Conservation (phyloP, 1,140 invertebrate genomes). For the Camponotus vicinus region DNA sequence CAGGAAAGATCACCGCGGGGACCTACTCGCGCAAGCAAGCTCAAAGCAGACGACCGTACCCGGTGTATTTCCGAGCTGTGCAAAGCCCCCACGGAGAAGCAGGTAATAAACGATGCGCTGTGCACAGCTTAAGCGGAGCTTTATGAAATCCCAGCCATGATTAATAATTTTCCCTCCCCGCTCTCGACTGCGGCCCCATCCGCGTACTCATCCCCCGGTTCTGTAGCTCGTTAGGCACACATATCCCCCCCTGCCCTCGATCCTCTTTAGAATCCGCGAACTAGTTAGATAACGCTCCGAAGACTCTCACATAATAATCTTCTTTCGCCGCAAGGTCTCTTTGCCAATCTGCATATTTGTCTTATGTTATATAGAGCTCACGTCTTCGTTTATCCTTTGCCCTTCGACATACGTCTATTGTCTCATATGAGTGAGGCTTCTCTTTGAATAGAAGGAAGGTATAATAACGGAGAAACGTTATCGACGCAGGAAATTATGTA, state of each 20-base stretch:
- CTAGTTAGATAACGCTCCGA: conserved; percentile 63
- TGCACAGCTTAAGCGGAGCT: conserved; percentile 82
- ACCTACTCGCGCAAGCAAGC: conserved; percentile 69
- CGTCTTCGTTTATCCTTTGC: conserved; percentile 22
- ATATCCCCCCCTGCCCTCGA: conserved; percentile 68
- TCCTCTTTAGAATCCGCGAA: conserved; percentile 62
- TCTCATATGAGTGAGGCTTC: neutral
- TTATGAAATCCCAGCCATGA: conserved; percentile 84
- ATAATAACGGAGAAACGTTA: conserved; percentile 36
- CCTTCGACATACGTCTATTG: conserved; percentile 53
- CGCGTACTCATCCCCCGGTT: conserved; percentile 39
- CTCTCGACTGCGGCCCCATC: conserved; percentile 31
- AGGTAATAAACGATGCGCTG: conserved; percentile 82
- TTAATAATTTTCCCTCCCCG: conserved; percentile 82
- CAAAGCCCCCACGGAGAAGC: conserved; percentile 73
- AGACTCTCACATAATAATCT: conserved; percentile 50
- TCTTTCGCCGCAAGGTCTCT: conserved; percentile 46
- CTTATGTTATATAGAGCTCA: conserved; percentile 41
- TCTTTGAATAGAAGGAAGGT: conserved; percentile 12
- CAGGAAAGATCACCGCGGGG: conserved; percentile 49
- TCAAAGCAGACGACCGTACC: conserved; percentile 60
- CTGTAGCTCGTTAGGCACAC: conserved; percentile 77
- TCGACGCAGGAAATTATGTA: conserved; percentile 34
- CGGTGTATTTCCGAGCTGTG: conserved; percentile 77
- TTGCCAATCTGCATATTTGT: conserved; percentile 49